These are phyloP conservation scores for Gymnodraco acuticeps DNA, from an alignment of 2,797 vertebrate species.

Conservation along the genomic window DNA sequence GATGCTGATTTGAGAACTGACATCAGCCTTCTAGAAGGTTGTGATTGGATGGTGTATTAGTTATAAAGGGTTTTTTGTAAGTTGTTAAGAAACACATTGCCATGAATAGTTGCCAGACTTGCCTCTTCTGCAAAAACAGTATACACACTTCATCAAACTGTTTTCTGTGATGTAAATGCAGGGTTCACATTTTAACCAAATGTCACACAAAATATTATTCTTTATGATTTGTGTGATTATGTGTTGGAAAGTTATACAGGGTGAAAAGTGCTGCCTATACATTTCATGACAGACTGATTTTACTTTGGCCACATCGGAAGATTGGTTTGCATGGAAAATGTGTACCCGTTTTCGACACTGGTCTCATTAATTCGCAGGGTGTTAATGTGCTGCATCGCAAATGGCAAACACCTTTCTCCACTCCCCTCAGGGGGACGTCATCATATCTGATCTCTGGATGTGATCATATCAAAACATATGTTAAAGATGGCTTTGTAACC, in stretches of 20 bases:
- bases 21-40: constrained; percentile 55
- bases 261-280: constrained; percentile 59
- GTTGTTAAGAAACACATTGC: constrained; percentile 78
- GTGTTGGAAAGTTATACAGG: constrained; percentile 54
- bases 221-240: constrained; percentile 67
- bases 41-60: constrained; percentile 71
- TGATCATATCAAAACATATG: constrained; percentile 64
- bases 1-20: constrained; percentile 72
- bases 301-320: constrained; percentile 42
- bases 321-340: constrained; percentile 56
- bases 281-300: constrained; percentile 52
- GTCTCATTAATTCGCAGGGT: constrained; percentile 15
- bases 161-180: constrained; percentile 58
- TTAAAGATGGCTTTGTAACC: constrained; percentile 57
- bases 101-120: constrained; percentile 66
- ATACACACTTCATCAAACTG: constrained; percentile 53
- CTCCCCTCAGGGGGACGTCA: constrained; percentile 16
- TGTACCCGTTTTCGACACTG: constrained; percentile 48
- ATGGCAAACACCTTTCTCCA: constrained; percentile 34
- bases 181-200: constrained; percentile 61
- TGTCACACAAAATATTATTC: constrained; percentile 61
- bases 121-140: constrained; percentile 46
- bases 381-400: constrained; percentile 21
- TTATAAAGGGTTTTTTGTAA: constrained; percentile 70
- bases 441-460: constrained; percentile 47